Evolutionary conservation across 2,113 vertebrate genomes (phyloP), one percentile per base, ranked within the genome.

Genomic region (Numenius arquata): DNA sequence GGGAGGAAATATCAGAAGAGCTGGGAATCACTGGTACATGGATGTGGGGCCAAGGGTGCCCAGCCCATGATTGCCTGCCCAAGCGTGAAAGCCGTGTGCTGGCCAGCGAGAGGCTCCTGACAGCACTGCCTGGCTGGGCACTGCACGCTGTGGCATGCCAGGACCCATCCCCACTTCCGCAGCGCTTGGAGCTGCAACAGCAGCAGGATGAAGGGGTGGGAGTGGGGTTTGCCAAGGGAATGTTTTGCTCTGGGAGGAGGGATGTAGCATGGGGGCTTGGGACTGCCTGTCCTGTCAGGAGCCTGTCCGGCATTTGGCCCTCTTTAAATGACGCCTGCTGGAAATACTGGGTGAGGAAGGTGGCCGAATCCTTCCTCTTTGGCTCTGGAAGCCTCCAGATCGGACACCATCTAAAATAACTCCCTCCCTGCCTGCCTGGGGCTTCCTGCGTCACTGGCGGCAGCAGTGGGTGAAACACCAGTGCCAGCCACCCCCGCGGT

Each of bases 121-220:
- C 0, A 0, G 75, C 43, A 20, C 16, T 36, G 21, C 38, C 14
- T 36, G 56, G 21, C 48, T 3, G 14, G 48, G 32, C 26, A 38
- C 19, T 6, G 4, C 1, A 3, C 13, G 5, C 23, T 14, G 22
- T 0, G 4, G 75, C 0, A 0, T 58, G 25, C 71, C 1, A 8
- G 41, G 40, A 76, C 43, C 15, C 22, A 4, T 45, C 21, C 36
- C 36, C 59, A 22, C 29, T n/a, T 58, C 66, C 0, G 0, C 2
- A 7, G 27, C 20, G 21, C 34, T 18, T 34, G 55, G 63, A n/a
- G 26, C 16, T 1, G 4, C 36, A 22, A 2, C 11, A 16, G 11
- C 38, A 47, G 25, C 34, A 16, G 72, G 12, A 34, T 48, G 45
- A 19, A 67, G 47, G 50, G 17, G 6, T 3, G 3, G 41, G 27